A percentile compares a stretch with the other conserved stretches of the same genome.
Conservation (phyloP, 2,797 vertebrate genomes). For the Karalla daura region DNA sequence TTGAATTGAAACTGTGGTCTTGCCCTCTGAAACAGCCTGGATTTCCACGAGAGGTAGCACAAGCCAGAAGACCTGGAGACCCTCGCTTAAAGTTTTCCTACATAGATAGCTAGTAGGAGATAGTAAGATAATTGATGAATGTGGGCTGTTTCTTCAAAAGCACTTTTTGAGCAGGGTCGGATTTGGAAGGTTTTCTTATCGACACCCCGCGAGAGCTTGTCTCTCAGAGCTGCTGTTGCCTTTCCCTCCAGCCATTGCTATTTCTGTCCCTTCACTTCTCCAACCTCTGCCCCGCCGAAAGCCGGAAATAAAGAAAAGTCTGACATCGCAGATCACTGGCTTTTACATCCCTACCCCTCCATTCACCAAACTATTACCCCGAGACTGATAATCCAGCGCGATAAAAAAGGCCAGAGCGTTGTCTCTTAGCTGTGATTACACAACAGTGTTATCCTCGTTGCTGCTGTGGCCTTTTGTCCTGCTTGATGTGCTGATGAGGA, state of each 20-base stretch:
- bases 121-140: not conserved
- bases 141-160: not conserved
- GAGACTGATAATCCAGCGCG: conserved; percentile 41
- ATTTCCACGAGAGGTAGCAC: too few species aligned
- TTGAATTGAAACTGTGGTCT: too few species aligned
- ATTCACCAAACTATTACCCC: conserved; percentile 52
- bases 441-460: conserved; percentile 49
- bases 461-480: conserved; percentile 57
- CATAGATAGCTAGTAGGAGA: too few species aligned
- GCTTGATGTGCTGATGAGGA: conserved; percentile 58
- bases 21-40: too few species aligned
- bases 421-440: conserved; percentile 62
- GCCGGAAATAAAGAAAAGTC: conserved; percentile 29
- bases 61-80: too few species aligned
- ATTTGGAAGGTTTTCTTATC: not conserved
- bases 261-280: conserved; percentile 22
- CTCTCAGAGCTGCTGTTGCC: not conserved
- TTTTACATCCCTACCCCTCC: conserved; percentile 37
- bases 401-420: conserved; percentile 42
- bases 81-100: too few species aligned
- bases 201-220: not conserved
- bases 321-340: conserved; percentile 30
- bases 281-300: conserved; percentile 21
- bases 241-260: not conserved
- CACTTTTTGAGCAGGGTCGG: not conserved